These are phyloP conservation scores for Archilochus colubris DNA, from an alignment of 2,113 vertebrate species.

Conservation along the genomic window DNA sequence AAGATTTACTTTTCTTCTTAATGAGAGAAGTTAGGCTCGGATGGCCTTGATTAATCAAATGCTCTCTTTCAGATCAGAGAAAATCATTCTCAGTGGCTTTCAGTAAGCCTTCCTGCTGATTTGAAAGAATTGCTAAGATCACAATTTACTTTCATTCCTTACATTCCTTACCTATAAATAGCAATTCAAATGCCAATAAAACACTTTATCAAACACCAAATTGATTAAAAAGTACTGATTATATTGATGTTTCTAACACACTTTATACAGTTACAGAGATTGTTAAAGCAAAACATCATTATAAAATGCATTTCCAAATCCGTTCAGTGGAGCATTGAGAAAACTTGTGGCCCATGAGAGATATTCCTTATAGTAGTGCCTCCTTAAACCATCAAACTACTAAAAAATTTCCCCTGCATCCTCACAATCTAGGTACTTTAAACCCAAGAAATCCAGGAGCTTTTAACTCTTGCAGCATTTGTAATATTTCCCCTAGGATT, in stretches of 20 bases:
- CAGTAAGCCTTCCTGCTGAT: neutral
- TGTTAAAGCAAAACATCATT: neutral
- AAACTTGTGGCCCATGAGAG: neutral
- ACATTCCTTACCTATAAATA: neutral
- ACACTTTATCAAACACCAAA: neutral
- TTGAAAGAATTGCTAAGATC: neutral
- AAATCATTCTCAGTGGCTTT: neutral
- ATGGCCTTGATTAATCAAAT: neutral
- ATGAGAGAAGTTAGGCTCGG: neutral
- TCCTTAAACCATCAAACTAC: neutral
- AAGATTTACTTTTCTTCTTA: neutral
- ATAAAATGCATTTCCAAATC: neutral
- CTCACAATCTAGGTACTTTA: neutral
- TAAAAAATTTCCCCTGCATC: neutral
- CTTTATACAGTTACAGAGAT: neutral
- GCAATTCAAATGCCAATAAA: neutral
- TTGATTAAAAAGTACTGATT: neutral
- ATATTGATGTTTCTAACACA: neutral
- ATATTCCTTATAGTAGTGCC: neutral
- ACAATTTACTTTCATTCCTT: neutral
- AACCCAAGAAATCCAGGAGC: neutral
- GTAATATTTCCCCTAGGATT: neutral
- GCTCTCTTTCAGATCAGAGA: neutral
- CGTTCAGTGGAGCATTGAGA: neutral
- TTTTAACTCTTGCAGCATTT: neutral